Evolutionary conservation across 2,888 invertebrate genomes (phyloP).

Genomic region (Nebria salina): DNA sequence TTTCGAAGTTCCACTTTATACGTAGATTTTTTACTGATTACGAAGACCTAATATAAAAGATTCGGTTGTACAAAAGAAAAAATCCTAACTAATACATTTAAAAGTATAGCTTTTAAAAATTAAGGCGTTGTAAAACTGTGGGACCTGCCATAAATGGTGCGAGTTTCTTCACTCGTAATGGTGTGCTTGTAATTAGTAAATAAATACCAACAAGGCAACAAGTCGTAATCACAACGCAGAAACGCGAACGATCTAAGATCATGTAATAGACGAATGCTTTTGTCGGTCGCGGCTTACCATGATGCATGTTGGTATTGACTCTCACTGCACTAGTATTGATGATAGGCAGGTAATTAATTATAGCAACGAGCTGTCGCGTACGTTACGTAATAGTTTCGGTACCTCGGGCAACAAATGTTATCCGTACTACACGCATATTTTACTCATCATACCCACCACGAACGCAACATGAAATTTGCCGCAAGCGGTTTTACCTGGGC

Average conservation of each 20-base stretch:
- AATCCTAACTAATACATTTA: too few relatives aligned
- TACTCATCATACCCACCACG: not conserved
- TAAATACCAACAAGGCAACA: not conserved
- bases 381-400: constrained; percentile 37
- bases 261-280: not conserved
- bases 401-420: not conserved
- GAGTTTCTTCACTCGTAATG: not conserved
- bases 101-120: not conserved
- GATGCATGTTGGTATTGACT: not conserved
- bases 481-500: not conserved
- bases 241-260: not conserved
- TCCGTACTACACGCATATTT: not conserved
- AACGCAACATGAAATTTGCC: not conserved
- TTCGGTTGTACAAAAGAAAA: too few relatives aligned
- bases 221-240: not conserved
- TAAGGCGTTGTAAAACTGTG: not conserved
- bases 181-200: not conserved
- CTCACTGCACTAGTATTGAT: constrained; percentile 27
- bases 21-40: too few relatives aligned
- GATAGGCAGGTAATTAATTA: constrained; percentile 45
- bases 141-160: not conserved
- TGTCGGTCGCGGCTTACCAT: not conserved
- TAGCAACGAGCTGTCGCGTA: constrained; percentile 27
- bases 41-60: too few relatives aligned
- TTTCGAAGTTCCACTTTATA: too few relatives aligned